phyloP scores from a whole-genome alignment of 2,888 invertebrate species.

The Trilocha varians region DNA sequence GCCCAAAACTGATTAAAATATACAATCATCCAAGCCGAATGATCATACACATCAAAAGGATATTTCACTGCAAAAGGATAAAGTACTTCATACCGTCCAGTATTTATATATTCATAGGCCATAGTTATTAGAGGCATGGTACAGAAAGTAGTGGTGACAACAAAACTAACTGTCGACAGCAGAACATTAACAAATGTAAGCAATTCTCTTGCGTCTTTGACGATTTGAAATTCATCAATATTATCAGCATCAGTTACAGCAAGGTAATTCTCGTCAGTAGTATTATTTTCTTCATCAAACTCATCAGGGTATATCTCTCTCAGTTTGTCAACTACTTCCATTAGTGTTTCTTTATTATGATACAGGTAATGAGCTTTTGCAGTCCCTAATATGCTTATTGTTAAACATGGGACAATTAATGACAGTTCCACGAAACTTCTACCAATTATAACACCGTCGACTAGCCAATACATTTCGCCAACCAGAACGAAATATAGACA shows the following conservation, averaged over 20 bases:
- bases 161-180: constrained; percentile 16
- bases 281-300: constrained; percentile 6
- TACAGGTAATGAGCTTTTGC: constrained; percentile 31
- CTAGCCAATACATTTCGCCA: constrained; percentile 36
- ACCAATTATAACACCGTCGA: constrained; percentile 29
- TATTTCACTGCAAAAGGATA: constrained; percentile 42
- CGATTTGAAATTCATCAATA: constrained; percentile 18
- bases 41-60: constrained; percentile 33
- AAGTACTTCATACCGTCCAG: constrained; percentile 23
- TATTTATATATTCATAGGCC: constrained; percentile 25
- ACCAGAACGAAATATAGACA: constrained; percentile 33
- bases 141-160: constrained; percentile 31
- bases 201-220: constrained; percentile 23
- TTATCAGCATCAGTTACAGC: constrained; percentile 1
- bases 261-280: constrained; percentile 4
- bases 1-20: constrained; percentile 42
- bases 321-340: constrained; percentile 27
- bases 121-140: constrained; percentile 31
- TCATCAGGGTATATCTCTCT: constrained; percentile 29
- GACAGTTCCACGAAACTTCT: constrained; percentile 37
- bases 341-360: constrained; percentile 22
- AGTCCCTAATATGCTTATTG: constrained; percentile 33
- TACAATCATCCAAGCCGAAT: constrained; percentile 28
- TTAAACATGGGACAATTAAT: constrained; percentile 35
- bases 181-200: constrained; percentile 24